These are phyloP conservation scores for Ctenopoma kingsleyae DNA, from an alignment of 2,797 vertebrate genomes.

Conservation along the genomic window DNA sequence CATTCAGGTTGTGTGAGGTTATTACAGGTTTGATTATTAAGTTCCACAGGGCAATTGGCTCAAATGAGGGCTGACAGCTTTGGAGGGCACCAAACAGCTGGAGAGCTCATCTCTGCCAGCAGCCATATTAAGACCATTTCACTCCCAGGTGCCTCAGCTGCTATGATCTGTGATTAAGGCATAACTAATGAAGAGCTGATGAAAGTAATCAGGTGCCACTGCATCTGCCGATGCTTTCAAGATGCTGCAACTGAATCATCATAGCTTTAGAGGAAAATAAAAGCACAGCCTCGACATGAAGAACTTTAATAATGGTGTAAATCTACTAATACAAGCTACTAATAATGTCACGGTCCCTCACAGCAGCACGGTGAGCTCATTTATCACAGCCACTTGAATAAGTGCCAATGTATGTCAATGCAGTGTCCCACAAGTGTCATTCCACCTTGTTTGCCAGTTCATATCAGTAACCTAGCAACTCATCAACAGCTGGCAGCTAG, in stretches of 20 bases:
- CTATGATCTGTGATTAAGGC: constrained; percentile 84
- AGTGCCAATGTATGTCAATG: constrained; percentile 20
- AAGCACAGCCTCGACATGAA: constrained; percentile 2
- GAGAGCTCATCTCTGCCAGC: constrained; percentile 81
- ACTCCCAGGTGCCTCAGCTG: constrained; percentile 78
- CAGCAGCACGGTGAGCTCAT: constrained; percentile 14
- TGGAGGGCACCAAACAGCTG: constrained; percentile 84
- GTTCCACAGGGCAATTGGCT: constrained; percentile 82
- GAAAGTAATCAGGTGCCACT: constrained; percentile 79
- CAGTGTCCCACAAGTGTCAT: constrained; percentile 27
- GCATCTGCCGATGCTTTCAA: constrained; percentile 68
- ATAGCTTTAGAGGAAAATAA: constrained; percentile 27
- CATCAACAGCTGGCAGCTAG: constrained; percentile 40
- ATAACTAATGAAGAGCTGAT: constrained; percentile 84
- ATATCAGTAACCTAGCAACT: constrained; percentile 57
- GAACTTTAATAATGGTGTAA: constrained; percentile 9
- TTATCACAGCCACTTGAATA: constrained; percentile 30
- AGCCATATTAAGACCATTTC: constrained; percentile 81
- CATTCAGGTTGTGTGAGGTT: constrained; percentile 74
- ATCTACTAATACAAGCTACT: constrained; percentile 10
- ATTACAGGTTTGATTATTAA: constrained; percentile 83
- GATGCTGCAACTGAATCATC: constrained; percentile 44
- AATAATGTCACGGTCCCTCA: not conserved
- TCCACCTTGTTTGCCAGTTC: constrained; percentile 38
- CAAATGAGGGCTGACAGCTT: constrained; percentile 84